Base-by-base conservation (phyloP, 2,113 vertebrate species). In the Sardina pilchardus region DNA sequence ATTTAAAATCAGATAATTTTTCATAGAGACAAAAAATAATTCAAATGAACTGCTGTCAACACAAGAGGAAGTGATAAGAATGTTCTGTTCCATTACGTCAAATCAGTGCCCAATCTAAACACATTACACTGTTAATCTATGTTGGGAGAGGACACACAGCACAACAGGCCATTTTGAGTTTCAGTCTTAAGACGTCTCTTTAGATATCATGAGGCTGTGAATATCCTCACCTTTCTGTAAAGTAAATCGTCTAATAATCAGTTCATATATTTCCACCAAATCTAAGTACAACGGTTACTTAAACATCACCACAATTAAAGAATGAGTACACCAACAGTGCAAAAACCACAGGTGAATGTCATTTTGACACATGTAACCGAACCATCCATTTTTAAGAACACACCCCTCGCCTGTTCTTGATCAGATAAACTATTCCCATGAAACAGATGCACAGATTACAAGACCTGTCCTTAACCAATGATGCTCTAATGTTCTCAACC, bases 21-120 rank as follows among this genome's bases (percentile, higher is more conserved):
- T 30, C n/a, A 8, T 14, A 71, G 26, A 75, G 67, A 75, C 30
- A 17, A 4, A 75, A 34, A 75, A 30, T 78, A 12, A 78, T 36
- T 78, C 12, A 34, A 75, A 26, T 30, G 67, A 78, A 67, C 26
- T 30, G n/a, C n/a, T 67, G n/a, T 67, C n/a, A 30, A 78, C 30
- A 78, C 71, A 78, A 78, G 30, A 78, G 30, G 71, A 78, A 36
- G 71, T 78, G 71, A 78, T 78, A 78, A 10, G 71, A 78, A 21
- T 78, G 71, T 78, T 36, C 67, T 36, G 63, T 12, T 19, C 3
- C 14, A 4, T 78, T 16, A 78, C 4, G 14, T 17, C 71, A 34
- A 4, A 34, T 14, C 67, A 36, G 26, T 75, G 67, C 30, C 9
- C 30, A 34, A 17, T 75, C 36, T 34, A 12, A 36, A 75, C 26